A percentile compares a stretch with the other conserved stretches of the same genome.
phyloP scores from a whole-genome alignment of 1,140 invertebrate genomes.

The Cyphomyrmex costatus region DNA sequence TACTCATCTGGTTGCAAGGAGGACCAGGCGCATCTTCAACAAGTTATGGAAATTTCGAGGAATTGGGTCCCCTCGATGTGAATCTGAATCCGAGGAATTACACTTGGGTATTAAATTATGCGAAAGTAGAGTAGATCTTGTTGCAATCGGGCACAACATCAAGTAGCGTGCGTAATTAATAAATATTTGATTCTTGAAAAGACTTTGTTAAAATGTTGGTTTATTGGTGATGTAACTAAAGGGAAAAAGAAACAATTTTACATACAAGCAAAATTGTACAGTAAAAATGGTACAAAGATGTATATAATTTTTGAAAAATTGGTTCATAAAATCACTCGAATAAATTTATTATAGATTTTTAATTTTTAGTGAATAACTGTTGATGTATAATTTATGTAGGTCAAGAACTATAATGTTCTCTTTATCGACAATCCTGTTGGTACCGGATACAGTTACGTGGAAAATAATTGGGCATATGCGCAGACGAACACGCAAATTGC shows the following conservation, averaged over 20 bases:
- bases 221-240: background rate
- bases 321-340: background rate
- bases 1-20: conserved; percentile 93
- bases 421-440: conserved; percentile 97
- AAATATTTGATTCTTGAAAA: background rate
- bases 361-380: background rate
- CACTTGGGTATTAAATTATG: conserved; percentile 90
- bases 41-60: conserved; percentile 92
- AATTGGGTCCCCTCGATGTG: conserved; percentile 91
- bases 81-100: conserved; percentile 89
- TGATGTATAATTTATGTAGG: conserved; percentile 84
- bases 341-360: background rate
- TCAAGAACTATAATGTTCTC: conserved; percentile 92
- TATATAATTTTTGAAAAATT: background rate
- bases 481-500: conserved; percentile 92
- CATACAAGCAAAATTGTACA: background rate
- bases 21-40: conserved; percentile 92
- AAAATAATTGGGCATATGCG: conserved; percentile 87
- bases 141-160: background rate
- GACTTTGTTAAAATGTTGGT: background rate
- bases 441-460: conserved; percentile 94
- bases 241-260: background rate
- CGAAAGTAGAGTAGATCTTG: background rate
- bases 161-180: background rate
- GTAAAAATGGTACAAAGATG: background rate